These are phyloP conservation scores for Apotomis turbidana DNA, from an alignment of 2,888 invertebrate genomes.

Conservation along the genomic window DNA sequence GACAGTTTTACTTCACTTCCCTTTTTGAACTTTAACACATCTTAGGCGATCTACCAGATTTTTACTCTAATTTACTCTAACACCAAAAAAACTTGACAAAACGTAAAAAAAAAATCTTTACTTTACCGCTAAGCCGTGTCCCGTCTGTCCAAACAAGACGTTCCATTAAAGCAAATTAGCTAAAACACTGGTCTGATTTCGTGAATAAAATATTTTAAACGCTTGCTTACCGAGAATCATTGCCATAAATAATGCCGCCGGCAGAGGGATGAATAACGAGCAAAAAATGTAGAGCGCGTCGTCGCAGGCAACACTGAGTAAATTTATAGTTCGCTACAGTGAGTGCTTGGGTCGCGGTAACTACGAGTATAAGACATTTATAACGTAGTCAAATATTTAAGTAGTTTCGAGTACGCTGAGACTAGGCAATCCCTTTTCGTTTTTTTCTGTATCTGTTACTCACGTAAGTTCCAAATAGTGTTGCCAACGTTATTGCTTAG, in stretches of 20 bases:
- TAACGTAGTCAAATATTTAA: neutral
- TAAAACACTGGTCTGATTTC: conserved; percentile 24
- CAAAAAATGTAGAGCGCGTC: conserved; percentile 36
- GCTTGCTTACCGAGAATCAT: conserved; percentile 31
- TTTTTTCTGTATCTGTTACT: too few species aligned
- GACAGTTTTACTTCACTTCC: too few species aligned
- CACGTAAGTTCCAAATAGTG: too few species aligned
- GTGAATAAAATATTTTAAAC: conserved; percentile 39
- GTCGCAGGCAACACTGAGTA: conserved; percentile 27
- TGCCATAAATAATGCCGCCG: conserved; percentile 38
- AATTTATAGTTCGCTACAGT: conserved; percentile 35
- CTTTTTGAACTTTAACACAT: too few species aligned
- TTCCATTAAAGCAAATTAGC: conserved; percentile 28
- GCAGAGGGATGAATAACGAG: conserved; percentile 40
- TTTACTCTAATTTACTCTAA: neutral
- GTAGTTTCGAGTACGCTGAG: neutral
- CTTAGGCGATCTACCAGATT: too few species aligned
- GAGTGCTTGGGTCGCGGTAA: conserved; percentile 16
- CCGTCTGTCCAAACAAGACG: conserved; percentile 13
- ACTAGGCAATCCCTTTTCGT: too few species aligned
- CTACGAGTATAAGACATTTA: conserved; percentile 2
- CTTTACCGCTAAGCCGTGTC: conserved; percentile 15
- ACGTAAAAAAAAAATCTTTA: conserved; percentile 1
- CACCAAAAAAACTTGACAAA: neutral
- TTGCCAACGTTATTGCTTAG: too few species aligned